A percentile compares a stretch with the other conserved stretches of the same genome.
Evolutionary conservation across 2,888 invertebrate species (phyloP).

Genomic region (Frankliniella intonsa): DNA sequence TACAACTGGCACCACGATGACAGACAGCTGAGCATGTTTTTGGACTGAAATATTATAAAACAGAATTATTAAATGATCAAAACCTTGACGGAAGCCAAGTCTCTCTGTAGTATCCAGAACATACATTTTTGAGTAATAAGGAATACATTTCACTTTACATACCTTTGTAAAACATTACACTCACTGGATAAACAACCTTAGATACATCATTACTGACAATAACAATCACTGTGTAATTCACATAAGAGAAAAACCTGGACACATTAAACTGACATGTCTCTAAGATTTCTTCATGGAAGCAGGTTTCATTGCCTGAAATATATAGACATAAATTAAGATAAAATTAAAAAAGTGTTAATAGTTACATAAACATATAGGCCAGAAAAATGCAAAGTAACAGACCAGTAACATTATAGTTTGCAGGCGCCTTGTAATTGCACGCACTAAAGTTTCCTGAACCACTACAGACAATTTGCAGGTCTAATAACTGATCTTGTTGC

Average conservation of each 20-base stretch:
- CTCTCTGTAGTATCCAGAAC: neutral
- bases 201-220: conserved; percentile 73
- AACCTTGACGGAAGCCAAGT: neutral
- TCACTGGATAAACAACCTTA: conserved; percentile 62
- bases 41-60: conserved; percentile 49
- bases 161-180: conserved; percentile 83
- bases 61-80: neutral
- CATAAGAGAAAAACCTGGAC: conserved; percentile 65
- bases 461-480: conserved; percentile 59
- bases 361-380: neutral
- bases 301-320: conserved; percentile 63
- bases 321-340: neutral
- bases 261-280: conserved; percentile 58
- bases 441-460: conserved; percentile 70
- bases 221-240: conserved; percentile 70
- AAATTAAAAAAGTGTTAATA: conserved; percentile 52
- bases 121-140: neutral
- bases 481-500: conserved; percentile 71
- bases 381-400: neutral
- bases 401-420: conserved; percentile 49
- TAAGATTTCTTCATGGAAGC: conserved; percentile 42
- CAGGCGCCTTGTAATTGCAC: conserved; percentile 62
- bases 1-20: conserved; percentile 80
- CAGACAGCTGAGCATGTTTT: conserved; percentile 76
- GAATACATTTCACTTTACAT: conserved; percentile 39